These are phyloP conservation scores for Cephonodes hylas DNA, from an alignment of 2,888 invertebrate genomes.

Conservation along the genomic window DNA sequence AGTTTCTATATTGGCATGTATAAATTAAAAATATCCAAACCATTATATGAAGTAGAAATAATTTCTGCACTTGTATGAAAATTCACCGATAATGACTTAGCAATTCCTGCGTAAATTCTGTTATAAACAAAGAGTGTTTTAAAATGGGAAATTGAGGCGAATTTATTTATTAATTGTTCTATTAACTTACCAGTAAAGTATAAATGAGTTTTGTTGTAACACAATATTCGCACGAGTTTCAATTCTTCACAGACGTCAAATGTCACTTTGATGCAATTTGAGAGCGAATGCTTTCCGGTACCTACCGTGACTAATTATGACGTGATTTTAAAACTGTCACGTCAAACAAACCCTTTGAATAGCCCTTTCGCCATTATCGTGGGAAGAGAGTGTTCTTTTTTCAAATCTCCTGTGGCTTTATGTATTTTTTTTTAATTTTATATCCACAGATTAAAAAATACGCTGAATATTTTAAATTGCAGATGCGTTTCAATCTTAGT, in stretches of 20 bases:
- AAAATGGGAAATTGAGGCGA: no score
- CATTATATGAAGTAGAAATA: no score
- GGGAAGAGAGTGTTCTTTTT: neutral
- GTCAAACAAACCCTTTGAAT: constrained; percentile 67
- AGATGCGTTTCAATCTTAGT: constrained; percentile 45
- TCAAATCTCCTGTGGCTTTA: neutral
- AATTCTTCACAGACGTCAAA: constrained; percentile 68
- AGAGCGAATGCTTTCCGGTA: constrained; percentile 48
- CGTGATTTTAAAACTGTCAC: constrained; percentile 71
- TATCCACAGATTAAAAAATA: constrained; percentile 1
- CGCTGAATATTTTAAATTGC: constrained; percentile 24
- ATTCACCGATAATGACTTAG: no score
- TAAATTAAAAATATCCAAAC: no score
- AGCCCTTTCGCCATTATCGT: neutral
- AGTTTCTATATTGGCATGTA: no score
- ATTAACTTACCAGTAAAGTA: neutral
- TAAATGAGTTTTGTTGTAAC: neutral
- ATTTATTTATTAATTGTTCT: no score
- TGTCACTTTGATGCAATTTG: constrained; percentile 71
- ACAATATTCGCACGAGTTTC: constrained; percentile 66
- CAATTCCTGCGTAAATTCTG: no score
- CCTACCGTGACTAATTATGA: constrained; percentile 65
- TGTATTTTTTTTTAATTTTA: neutral
- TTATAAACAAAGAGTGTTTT: no score
- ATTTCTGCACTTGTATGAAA: no score